Percentiles rank a stretch among this genome's conserved stretches.
Conservation (phyloP, 2,113 vertebrate species). For the Boulengeromyrus knoepffleri region DNA sequence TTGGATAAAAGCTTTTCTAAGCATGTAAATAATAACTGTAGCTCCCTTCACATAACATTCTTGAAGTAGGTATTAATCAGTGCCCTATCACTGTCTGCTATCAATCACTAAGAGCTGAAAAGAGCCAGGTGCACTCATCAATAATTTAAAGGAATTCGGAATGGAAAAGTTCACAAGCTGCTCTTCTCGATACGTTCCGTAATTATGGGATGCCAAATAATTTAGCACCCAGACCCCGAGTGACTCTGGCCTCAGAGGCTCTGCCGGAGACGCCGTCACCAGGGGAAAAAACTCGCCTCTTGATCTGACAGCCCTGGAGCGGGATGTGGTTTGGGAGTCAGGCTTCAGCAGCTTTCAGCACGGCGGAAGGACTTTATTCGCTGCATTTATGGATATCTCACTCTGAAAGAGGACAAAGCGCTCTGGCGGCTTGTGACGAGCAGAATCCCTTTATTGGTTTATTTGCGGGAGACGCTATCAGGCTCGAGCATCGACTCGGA, state of each 20-base stretch:
- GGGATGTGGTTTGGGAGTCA: background rate
- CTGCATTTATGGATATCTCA: background rate
- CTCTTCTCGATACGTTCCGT: background rate
- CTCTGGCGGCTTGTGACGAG: background rate
- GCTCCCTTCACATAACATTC: background rate
- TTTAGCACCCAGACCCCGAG: background rate
- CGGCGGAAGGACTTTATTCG: background rate
- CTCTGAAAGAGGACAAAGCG: background rate
- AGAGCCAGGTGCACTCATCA: background rate
- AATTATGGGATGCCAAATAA: background rate
- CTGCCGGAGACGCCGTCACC: background rate
- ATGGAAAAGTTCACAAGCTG: background rate
- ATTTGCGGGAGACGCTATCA: background rate
- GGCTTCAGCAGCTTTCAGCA: background rate
- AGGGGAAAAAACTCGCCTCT: background rate
- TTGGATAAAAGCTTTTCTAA: slow-evolving; percentile 4
- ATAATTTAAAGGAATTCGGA: background rate
- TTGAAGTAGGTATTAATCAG: background rate
- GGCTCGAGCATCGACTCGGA: background rate
- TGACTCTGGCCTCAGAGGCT: background rate
- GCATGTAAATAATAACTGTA: slow-evolving; percentile 8
- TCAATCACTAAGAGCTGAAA: background rate
- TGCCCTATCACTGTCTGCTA: background rate
- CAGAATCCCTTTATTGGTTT: background rate
- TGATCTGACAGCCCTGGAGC: background rate